Base-by-base conservation (phyloP, 2,888 invertebrate species). In the Laothoe populi region DNA sequence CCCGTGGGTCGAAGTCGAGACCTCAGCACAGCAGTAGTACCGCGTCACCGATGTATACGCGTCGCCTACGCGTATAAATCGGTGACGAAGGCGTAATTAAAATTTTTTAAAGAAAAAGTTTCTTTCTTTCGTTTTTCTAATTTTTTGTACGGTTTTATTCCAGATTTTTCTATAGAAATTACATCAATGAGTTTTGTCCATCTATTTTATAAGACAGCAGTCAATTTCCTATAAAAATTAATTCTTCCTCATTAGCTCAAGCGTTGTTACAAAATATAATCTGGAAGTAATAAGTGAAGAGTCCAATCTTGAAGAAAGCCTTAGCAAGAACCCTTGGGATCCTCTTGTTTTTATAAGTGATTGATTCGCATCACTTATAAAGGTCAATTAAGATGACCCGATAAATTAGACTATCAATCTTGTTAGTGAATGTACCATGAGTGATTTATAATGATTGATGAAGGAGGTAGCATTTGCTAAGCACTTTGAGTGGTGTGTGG, bases 361-460 rank as follows among this genome's bases (percentile, higher is more conserved):
- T 75, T 71, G 75, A 75, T 75, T 68, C 65, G 68, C 64, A 65
- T 63, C 53, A 53, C 53, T 53, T 66, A 48, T 38, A 38, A 24
- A 45, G 53, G 49, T 81, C 80, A 86, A 86, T 86, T 84, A 86
- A 79, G 82, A 79, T 74, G 76, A 75, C 71, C 78, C 73, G 64
- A 75, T 73, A 75, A 82, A 82, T 83, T 74, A 75, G 71, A 64
- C 75, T 70, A 84, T 86, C 83, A 58, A 62, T 62, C 58, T 62
- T 58, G 19, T 35, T 26, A 48, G 23, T 35, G 31, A 19, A 53
- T 53, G 19, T 60, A 53, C 49, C 42, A 21, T 53, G 60, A 60
- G 49, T 60, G 49, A 60, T 60, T 60, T 53, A 60, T 42, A 60
- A 60, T 60, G 60, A 60, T 60, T 42, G 49, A 60, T 53, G 53